These are phyloP conservation scores for Leptinotarsa texana DNA, from an alignment of 1,140 invertebrate species.

Conservation along the genomic window DNA sequence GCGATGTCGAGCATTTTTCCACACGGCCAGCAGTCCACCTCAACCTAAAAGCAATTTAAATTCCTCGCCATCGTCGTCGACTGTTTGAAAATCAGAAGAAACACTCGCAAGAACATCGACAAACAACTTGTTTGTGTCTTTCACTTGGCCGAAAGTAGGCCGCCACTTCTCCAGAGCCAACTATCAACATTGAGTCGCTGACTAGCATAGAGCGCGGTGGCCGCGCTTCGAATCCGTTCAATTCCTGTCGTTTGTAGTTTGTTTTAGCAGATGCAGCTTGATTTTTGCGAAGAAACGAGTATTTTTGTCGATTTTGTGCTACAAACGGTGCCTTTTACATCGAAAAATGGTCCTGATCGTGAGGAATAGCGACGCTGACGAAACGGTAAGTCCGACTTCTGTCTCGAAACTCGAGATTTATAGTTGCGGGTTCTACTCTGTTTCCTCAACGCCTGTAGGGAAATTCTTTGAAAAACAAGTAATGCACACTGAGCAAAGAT, in stretches of 20 bases:
- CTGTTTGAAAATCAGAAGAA: not conserved
- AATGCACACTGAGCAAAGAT: no score
- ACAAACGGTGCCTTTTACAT: not conserved
- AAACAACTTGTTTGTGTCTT: constrained; percentile 20
- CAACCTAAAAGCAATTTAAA: constrained; percentile 2
- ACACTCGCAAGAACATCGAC: not conserved
- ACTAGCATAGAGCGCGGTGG: constrained; percentile 33
- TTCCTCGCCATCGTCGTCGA: constrained; percentile 7
- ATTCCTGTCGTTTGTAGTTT: not conserved
- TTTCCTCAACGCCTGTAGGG: no score
- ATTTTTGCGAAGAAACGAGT: not conserved
- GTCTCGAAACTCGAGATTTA: not conserved
- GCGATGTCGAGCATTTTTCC: not conserved
- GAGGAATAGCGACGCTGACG: constrained; percentile 37
- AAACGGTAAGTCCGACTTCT: constrained; percentile 37
- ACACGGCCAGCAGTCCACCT: not conserved
- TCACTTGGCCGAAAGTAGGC: constrained; percentile 12
- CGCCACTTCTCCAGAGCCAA: not conserved
- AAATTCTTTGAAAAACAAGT: no score
- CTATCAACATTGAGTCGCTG: constrained; percentile 42
- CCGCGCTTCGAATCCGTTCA: constrained; percentile 24
- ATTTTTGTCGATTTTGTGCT: not conserved
- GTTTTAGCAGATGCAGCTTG: constrained; percentile 1
- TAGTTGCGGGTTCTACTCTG: no score
- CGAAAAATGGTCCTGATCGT: constrained; percentile 37